Evolutionary conservation across 2,888 invertebrate genomes (phyloP), one percentile per base, ranked within the genome.

Genomic region (Ectemnius lituratus): DNA sequence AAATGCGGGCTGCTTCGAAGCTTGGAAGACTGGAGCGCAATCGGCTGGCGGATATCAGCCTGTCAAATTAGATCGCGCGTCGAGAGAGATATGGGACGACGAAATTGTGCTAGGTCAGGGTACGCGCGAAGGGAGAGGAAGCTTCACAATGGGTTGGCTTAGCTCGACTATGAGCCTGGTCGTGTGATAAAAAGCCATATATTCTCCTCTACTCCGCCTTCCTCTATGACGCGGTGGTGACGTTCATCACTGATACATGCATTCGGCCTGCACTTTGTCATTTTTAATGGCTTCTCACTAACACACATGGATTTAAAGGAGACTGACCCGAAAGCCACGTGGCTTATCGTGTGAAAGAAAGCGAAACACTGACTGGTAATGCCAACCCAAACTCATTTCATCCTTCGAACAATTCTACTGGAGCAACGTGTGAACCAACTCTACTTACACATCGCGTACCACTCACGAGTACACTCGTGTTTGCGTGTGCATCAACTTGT

Each of bases 101-200:
- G 70, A 63, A 70, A 74, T 74, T 74, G 63, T 72, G 60, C 56
- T 67, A 67, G 79, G 73, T 76, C 63, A 74, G 67, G 45, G 45
- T 59, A 66, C 1, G 52, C 52, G 52, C 11, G 16, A 14, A 13
- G 3, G 52, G 14, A 16, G n/a, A 47, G 11, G 13, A 47, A 5
- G 4, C 16, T 52, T 4, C 13, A 52, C 52, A 37, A 37, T 37
- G 37, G 37, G 37, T 11, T 6, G 37, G 37, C 37, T 37, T 37
- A 37, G 37, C 37, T 37, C 4, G 37, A 0, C 37, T 37, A 37
- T 37, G 52, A 52, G 52, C 52, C 2, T 6, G 2, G 16, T 14
- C n/a, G 16, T 16, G 5, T 16, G 52, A 52, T 52, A 52, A 52
- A 52, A 52, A 52, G 52, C n/a, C 14, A 16, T 16, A 16, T 52